Evolutionary conservation across 2,797 vertebrate species (phyloP), one percentile per base, ranked within the genome.

Genomic region (Chelon labrosus): DNA sequence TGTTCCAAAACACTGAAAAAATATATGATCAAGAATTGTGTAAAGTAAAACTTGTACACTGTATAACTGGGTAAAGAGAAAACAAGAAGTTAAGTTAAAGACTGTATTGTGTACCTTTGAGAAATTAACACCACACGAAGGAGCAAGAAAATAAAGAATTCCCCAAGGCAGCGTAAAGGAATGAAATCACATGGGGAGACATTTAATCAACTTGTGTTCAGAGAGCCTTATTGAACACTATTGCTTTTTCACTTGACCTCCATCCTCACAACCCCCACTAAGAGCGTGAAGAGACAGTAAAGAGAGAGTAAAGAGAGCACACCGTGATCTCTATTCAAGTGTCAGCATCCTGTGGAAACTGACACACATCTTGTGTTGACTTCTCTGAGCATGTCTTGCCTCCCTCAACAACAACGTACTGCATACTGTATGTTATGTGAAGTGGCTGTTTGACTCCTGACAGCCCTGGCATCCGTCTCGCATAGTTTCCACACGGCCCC

Each of bases 221-320:
- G 10, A 69, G 55, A 13, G 44, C 22, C 56, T 13, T 50, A 62
- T 75, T 71, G 63, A 73, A 35, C 37, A 25, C 44, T 73, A 47
- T 69, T 81, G 63, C 25, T 44, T 62, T 79, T 62, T 72, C 52
- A 60, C 60, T 81, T 81, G 64, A 81, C 76, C 75, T 77, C 65
- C 20, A 70, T 37, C 20, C 51, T 27, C 22, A 51, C 57, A 68
- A 64, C 46, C 58, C 70, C 71, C 13, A 59, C 74, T 51, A 64
- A 77, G 70, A 62, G 50, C 65, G 22, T 35, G n/a, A 19, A 60
- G 38, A 44, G 53, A 77, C 76, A 52, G 61, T 53, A 38, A 42
- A 51, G 84, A 79, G 16, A 25, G 25, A 52, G 61, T 53, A 38
- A 42, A 51, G 84, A 79, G 16, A 25, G 25, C 59, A 58, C 52